Base-by-base conservation (phyloP, 64 coral and sea anemone genomes). In the Actinia equina region DNA sequence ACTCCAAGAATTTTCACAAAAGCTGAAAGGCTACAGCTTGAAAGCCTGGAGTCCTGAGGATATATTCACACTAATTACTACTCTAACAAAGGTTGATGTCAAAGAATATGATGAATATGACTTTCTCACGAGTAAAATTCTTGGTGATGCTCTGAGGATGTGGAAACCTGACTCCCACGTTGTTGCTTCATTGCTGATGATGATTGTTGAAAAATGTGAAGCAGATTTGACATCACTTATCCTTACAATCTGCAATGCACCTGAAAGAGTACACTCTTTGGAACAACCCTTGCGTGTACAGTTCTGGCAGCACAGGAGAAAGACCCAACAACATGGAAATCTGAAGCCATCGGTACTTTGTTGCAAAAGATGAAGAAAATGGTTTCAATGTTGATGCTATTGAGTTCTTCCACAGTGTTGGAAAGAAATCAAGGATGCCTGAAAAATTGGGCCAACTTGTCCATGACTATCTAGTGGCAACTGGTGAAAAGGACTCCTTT, bases 71-170 rank as follows among this genome's bases (percentile, higher is more conserved):
- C 82, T 96, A 1, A 81, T 96, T 42, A 86, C 94, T 16, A 93
- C 86, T 15, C 69, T 96, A 4, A 52, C 88, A 52, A 77, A 96
- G 20, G 44, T 93, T 41, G 58, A 88, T 71, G 86, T 96, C 44
- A 90, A 85, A 69, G 94, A 93, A 20, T 96, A 93, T 91, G 94
- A 96, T 64, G 91, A 96, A 23, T 96, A 90, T 58, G 86, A 96
- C 59, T 82, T 96, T 20, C 43, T 89, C 5, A 26, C 89, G 2
- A 93, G 94, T 53, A 83, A 87, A 27, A 87, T 93, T 37, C 58
- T 96, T 20, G 94, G 94, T 44, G 94, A 96, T 37, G 80, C 86
- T 17, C 80, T 96, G 7, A 79, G 91, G 43, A 84, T 77, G 58
- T 96, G 94, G 94, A 89, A 46, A 52, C 91, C 91, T 16, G 70